Percentiles rank a stretch among this genome's conserved stretches.
Evolutionary conservation across 2,797 vertebrate species (phyloP).

Genomic region (Molossus alvarezi): DNA sequence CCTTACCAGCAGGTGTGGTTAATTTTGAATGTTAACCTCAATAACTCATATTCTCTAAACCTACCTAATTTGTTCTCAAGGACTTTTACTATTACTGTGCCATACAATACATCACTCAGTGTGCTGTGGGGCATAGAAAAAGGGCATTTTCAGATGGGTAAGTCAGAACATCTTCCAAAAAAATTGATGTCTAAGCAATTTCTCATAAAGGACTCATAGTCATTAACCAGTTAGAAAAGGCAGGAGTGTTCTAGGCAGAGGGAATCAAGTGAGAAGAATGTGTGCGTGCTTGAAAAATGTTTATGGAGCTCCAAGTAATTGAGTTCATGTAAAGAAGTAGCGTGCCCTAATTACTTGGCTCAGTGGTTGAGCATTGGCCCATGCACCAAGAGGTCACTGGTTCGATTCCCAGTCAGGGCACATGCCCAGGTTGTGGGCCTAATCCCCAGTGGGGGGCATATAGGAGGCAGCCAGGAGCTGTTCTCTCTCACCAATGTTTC

Average conservation of each 20-base stretch:
- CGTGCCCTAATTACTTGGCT: no score
- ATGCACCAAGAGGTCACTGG: no score
- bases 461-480: no score
- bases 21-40: slow-evolving; percentile 14
- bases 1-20: not conserved
- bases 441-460: no score
- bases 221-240: slow-evolving; percentile 4
- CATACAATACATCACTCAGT: not conserved
- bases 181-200: not conserved
- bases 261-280: not conserved
- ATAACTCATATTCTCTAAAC: not conserved
- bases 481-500: no score
- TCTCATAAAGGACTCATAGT: not conserved
- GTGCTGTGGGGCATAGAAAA: not conserved
- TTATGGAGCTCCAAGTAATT: slow-evolving; percentile 21
- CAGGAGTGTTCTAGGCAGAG: not conserved
- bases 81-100: not conserved
- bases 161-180: not conserved
- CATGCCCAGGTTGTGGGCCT: no score
- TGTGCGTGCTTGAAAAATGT: not conserved
- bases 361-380: no score
- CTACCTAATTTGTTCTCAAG: slow-evolving; percentile 6
- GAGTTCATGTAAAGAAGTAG: not conserved
- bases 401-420: no score
- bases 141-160: not conserved